A percentile compares a stretch with the other conserved stretches of the same genome.
phyloP scores from a whole-genome alignment of 2,113 vertebrate species.

The Notothenia rossii region DNA sequence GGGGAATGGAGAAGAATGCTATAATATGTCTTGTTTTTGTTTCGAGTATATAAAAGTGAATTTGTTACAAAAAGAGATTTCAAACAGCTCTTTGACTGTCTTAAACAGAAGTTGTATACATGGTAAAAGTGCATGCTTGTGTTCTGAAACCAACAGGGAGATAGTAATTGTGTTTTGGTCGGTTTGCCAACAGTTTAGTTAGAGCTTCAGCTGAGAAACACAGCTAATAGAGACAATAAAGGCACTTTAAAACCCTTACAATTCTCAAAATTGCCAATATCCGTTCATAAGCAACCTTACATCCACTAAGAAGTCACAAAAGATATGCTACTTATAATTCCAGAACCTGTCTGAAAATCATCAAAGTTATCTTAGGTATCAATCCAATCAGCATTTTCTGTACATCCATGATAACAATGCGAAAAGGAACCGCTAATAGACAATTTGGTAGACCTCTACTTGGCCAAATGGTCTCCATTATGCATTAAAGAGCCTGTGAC shows the following conservation, averaged over 20 bases:
- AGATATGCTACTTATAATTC: neutral
- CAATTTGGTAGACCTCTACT: too few species aligned
- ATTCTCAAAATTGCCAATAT: neutral
- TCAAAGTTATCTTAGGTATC: neutral
- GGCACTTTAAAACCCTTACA: too few species aligned
- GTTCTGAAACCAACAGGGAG: neutral
- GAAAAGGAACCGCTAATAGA: neutral
- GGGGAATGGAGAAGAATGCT: neutral
- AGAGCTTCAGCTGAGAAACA: neutral
- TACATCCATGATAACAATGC: neutral
- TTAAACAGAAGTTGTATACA: neutral
- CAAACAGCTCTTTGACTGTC: neutral
- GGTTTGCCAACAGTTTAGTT: neutral
- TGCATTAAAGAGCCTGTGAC: too few species aligned
- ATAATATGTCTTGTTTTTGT: neutral
- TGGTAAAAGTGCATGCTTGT: neutral
- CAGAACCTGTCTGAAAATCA: neutral
- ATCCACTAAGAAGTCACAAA: neutral
- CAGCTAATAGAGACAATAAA: neutral
- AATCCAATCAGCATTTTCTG: neutral
- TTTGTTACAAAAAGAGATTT: slow-evolving; percentile 2
- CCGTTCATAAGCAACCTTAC: neutral
- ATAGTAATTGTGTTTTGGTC: neutral
- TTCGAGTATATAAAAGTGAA: neutral
- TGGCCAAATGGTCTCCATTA: neutral